Base-by-base conservation (phyloP, 2,888 invertebrate species). In the Conus canariensis region DNA sequence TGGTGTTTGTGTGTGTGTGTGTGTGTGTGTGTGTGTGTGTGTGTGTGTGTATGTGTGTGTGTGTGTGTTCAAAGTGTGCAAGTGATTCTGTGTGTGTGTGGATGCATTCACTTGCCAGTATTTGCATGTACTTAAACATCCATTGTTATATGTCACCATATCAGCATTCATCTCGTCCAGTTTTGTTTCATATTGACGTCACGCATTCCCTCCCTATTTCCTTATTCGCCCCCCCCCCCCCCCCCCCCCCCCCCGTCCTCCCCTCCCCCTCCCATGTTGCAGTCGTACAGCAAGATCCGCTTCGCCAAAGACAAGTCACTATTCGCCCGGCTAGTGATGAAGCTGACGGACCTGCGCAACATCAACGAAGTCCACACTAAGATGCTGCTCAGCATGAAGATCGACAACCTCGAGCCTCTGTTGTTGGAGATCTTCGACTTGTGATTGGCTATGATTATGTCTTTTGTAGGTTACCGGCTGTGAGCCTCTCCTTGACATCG, bases 371-470 rank as follows among this genome's bases (percentile, higher is more conserved):
- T 98, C 94, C 98, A 99, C 30, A 98, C 99, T 7, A 98, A 98
- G 87, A 98, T 99, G 77, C 98, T 99, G 96, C 97, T 99, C 77
- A 98, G 98, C 96, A 98, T 99, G 56, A 98, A 99, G 97, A 98
- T 99, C 60, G 97, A 98, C 92, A 97, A 98, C 95, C 98, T 99
- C 74, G 99, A 99, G 94, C 99, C 99, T 0, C 97, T 99, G 86
- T 97, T 99, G 2, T 98, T 99, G 96, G 99, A 99, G 97, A 99
- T 99, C 95, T 99, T 99, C 95, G 99, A 99, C 97, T 97, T 99
- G 56, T 83, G 83, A 92, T 45, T 45, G 45, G 45, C 45, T 45
- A 45, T 45, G 45, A 45, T 45, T 45, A 45, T 45, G 94, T 93
- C 4, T 45, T 45, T 45, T 45, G 45, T 45, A 45, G 45, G 45